Conservation (phyloP, 2,113 vertebrate species). For the Spilogale gracilis region DNA sequence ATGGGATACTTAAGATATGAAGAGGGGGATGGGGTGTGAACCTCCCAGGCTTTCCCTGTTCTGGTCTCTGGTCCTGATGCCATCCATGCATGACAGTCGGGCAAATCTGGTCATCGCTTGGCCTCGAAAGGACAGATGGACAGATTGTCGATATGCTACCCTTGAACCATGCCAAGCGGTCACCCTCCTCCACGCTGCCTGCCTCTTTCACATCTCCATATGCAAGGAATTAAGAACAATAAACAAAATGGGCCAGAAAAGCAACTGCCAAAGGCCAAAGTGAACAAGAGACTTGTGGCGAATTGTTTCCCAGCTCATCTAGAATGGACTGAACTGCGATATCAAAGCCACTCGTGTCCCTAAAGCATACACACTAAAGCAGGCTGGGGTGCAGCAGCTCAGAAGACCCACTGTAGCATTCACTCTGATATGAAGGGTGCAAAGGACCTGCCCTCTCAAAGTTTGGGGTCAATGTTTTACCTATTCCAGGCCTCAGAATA, state of each 20-base stretch:
- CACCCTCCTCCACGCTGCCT: background rate
- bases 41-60: background rate
- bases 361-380: background rate
- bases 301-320: background rate
- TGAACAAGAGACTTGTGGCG: background rate
- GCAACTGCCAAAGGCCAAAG: background rate
- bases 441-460: background rate
- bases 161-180: background rate
- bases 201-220: background rate
- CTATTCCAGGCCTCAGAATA: background rate
- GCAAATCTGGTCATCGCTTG: background rate
- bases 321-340: background rate
- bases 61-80: background rate
- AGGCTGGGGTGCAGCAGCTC: background rate
- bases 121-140: background rate
- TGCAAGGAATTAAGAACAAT: slow-evolving; percentile 8
- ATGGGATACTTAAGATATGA: background rate
- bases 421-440: background rate
- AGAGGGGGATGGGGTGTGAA: background rate
- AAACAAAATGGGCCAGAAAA: background rate
- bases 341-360: background rate
- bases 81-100: background rate
- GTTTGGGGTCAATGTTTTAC: background rate
- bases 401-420: background rate
- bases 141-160: background rate